Base-by-base conservation (phyloP, 2,113 vertebrate genomes). In the Epinephelus cyanopodus region DNA sequence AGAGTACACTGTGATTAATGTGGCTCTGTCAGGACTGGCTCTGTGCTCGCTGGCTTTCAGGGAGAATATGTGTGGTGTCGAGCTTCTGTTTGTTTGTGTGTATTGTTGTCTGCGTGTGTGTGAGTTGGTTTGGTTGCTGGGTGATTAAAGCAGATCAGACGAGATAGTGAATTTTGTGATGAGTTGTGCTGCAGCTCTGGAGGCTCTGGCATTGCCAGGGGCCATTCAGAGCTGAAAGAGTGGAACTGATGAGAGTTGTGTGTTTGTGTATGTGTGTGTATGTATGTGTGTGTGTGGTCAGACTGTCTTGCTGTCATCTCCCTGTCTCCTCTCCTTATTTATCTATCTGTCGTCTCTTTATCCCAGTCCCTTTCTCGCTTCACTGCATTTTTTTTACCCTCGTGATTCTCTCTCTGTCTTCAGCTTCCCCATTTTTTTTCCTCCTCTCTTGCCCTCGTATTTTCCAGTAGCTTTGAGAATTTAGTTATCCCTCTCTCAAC, bases 141-240 rank as follows among this genome's bases (percentile, higher is more conserved):
- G 84, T 91, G 92, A 94, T 93, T 87, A 94, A 93, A 90, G 82
- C 85, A 86, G 83, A 93, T 93, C 87, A 87, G 87, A 86, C 33
- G 21, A 91, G 93, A 93, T 91, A 93, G 81, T 53, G 84, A 69
- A 79, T 88, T 93, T 93, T 73, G 74, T 80, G 87, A 91, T 86
- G 91, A 87, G 84, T 65, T 78, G 86, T 27, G 71, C 65, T 53
- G 80, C 64, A 76, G 85, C 92, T 92, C 86, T 90, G 69, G 86
- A 89, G 90, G 84, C 79, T 79, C 78, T 84, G 86, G 74, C 81
- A 77, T 86, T 73, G 92, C 94, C 88, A 80, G 84, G 74, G 90
- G 90, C 89, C 90, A 90, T 90, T 90, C 77, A 92, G 81, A 85
- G 87, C 87, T 85, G 86, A 74, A 86, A 79, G 90, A 92, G 91